Evolutionary conservation across 2,888 invertebrate species (phyloP), one percentile per base, ranked within the genome.

Genomic region (Idaea biselata): DNA sequence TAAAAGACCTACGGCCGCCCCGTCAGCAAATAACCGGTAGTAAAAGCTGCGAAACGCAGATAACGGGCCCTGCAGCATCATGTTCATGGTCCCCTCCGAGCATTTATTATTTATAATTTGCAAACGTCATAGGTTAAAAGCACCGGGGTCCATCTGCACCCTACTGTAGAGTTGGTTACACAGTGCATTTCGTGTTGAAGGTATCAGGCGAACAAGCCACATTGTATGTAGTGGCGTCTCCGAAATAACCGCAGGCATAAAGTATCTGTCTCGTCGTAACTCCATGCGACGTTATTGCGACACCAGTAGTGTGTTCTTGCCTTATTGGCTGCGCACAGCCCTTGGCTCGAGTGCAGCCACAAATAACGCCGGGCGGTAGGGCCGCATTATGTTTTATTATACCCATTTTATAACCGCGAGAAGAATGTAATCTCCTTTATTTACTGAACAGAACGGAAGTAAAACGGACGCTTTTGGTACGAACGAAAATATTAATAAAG

Each of bases 301-400:
- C 70, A 68, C 70, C 68, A 70, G 73, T 68, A 73, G 79, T 82
- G 79, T 80, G 78, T 78, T 74, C 77, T 73, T 74, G 76, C 81
- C 84, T 86, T 85, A 86, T 81, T 83, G 77, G 78, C 73, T 66
- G 69, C 71, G 68, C 73, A 71, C 76, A 81, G 74, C 79, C 78
- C 76, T 77, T 72, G 69, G 67, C 71, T 79, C 74, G 79, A 88
- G 84, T 87, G 87, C 86, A 89, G 78, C 84, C 84, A 82, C 87
- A 86, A 88, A 88, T 86, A 87, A 86, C 75, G 73, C 68, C 71
- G 55, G 66, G 66, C 79, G 76, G 80, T 75, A 81, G 82, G 83
- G 83, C 82, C 85, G 81, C 86, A 84, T 88, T 81, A 88, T 88
- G 84, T 88, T 89, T 89, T 89, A 89, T 88, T 86, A 88, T 73